These are phyloP conservation scores for Sussaba pulchella DNA, from an alignment of 2,888 invertebrate genomes.

Conservation along the genomic window DNA sequence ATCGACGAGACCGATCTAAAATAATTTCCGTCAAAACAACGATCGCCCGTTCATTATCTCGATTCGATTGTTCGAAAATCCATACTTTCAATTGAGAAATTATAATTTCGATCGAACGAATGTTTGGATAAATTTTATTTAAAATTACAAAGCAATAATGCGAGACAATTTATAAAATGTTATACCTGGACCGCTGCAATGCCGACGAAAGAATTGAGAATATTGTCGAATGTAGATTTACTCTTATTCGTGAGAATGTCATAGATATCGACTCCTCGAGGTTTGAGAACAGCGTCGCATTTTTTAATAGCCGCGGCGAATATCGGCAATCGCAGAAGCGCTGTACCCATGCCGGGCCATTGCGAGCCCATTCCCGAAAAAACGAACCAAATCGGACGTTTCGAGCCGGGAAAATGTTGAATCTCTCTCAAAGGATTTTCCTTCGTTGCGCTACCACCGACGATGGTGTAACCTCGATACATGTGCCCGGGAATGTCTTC, in stretches of 20 bases:
- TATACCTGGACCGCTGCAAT: slow-evolving; percentile 89
- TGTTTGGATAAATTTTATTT: too few species aligned
- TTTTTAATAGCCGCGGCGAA: slow-evolving; percentile 88
- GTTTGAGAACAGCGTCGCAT: slow-evolving; percentile 86
- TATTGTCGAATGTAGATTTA: slow-evolving; percentile 87
- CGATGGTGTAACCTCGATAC: slow-evolving; percentile 91
- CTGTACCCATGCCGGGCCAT: slow-evolving; percentile 93
- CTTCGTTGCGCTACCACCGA: slow-evolving; percentile 78
- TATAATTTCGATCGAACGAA: too few species aligned
- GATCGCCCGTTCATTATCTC: too few species aligned
- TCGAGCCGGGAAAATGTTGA: slow-evolving; percentile 87
- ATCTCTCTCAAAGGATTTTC: slow-evolving; percentile 85
- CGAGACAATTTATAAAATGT: slow-evolving; percentile 81
- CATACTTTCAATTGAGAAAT: too few species aligned
- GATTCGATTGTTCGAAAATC: not conserved
- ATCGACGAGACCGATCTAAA: slow-evolving; percentile 88
- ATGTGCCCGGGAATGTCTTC: slow-evolving; percentile 68
- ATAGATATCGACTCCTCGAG: slow-evolving; percentile 87
- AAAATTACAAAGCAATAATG: too few species aligned
- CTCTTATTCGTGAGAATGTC: slow-evolving; percentile 87
- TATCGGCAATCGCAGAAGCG: slow-evolving; percentile 88
- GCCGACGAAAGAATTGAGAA: slow-evolving; percentile 89
- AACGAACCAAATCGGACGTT: slow-evolving; percentile 93
- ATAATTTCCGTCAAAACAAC: slow-evolving; percentile 56
- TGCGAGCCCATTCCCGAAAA: slow-evolving; percentile 97